Conservation (phyloP, 2,797 vertebrate genomes). For the Coracias cyanogaster region DNA sequence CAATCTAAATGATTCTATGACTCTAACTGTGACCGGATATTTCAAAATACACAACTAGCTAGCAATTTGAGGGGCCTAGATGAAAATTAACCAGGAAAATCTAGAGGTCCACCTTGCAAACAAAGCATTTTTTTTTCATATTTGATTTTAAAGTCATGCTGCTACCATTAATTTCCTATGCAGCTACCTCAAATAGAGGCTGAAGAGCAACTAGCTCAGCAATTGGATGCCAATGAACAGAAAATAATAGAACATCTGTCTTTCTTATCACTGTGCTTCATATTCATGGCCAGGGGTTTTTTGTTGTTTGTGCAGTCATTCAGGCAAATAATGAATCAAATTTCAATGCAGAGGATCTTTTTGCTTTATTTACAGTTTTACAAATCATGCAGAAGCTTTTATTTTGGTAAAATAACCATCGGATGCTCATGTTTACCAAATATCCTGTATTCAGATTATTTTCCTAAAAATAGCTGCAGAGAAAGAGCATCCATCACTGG, state of each 20-base stretch:
- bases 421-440: not conserved
- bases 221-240: not conserved
- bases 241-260: not conserved
- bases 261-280: not conserved
- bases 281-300: not conserved
- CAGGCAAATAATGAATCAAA: not conserved
- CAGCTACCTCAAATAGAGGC: not conserved
- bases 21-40: not conserved
- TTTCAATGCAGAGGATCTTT: conserved; percentile 6
- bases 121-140: not conserved
- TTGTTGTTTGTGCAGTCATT: not conserved
- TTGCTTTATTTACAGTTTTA: conserved; percentile 19
- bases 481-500: not conserved
- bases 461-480: not conserved
- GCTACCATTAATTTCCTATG: not conserved
- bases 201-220: not conserved
- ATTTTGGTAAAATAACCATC: not conserved
- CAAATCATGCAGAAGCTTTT: not conserved
- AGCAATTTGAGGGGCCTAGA: not conserved
- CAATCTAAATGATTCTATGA: not conserved
- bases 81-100: not conserved
- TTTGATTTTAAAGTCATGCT: not conserved
- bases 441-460: not conserved
- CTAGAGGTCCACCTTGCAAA: not conserved
- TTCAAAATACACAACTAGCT: not conserved